Evolutionary conservation across 1,140 invertebrate genomes (phyloP), one percentile per base, ranked within the genome.

Genomic region (Stegodyphus mimosarum): DNA sequence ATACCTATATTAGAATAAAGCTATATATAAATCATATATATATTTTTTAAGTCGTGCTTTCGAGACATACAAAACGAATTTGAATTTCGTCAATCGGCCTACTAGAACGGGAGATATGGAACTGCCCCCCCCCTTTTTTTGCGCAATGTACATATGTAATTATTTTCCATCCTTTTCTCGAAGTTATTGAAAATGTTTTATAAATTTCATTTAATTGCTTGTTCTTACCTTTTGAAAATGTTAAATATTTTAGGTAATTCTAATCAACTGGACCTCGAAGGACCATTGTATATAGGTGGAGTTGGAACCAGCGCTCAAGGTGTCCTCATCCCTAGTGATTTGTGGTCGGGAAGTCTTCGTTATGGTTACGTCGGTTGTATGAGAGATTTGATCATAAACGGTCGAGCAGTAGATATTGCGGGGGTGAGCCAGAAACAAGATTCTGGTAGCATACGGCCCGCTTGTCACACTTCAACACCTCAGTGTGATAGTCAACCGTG

Each of bases 291-390:
- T 89, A 93, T 99, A 7, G 98, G 98, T 1, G 96, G 96, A 6
- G 92, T 96, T 9, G 96, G 96, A 0, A 87, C 84, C 78, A 90
- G 88, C 71, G 88, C 71, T 76, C 89, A 87, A 88, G 76, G 86
- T 10, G 92, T 95, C 10, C 93, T 93, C 7, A 93, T 96, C 50
- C 97, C 97, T 5, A 93, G 95, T 5, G 95, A 95, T 51, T 90
- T 99, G 60, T 99, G 98, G 97, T 95, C 96, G 6, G 96, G 95
- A 0, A 94, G 95, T 7, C 90, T 99, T 48, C 93, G 95, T 76
- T 94, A 96, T 88, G 98, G 98, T 13, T 99, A 96, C 89, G 96
- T 99, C 2, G 98, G 98, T 5, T 99, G 98, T 90, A 93, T 99
- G 89, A 93, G 97, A 88, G 97, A 99, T 90, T 92, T 99, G 87